These are phyloP conservation scores for Lampris incognitus DNA, from an alignment of 2,113 vertebrate species.

Conservation along the genomic window DNA sequence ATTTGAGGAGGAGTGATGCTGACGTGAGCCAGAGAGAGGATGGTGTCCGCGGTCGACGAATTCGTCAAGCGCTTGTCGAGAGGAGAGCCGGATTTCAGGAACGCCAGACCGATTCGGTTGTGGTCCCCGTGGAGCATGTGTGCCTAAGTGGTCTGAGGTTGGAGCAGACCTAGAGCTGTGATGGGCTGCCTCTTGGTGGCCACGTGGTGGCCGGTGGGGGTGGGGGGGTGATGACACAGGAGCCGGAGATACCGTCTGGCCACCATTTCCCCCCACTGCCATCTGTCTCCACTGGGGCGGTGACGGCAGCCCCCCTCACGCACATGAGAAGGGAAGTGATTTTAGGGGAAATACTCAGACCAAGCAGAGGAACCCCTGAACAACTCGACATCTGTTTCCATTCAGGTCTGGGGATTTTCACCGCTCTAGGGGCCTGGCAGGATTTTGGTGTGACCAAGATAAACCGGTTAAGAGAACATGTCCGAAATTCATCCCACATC, in stretches of 20 bases:
- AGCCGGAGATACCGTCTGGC: constrained; percentile 70
- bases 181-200: constrained; percentile 58
- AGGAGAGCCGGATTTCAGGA: constrained; percentile 56
- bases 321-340: constrained; percentile 54
- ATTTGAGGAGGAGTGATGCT: constrained; percentile 42
- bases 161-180: constrained; percentile 47
- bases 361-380: constrained; percentile 67
- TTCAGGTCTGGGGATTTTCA: constrained; percentile 71
- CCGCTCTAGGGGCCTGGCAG: constrained; percentile 70
- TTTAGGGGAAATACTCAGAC: constrained; percentile 66
- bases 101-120: constrained; percentile 42
- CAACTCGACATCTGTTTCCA: constrained; percentile 78
- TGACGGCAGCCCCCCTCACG: constrained; percentile 56
- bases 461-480: constrained; percentile 76
- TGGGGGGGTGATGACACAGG: constrained; percentile 67
- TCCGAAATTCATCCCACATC: constrained; percentile 74
- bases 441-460: constrained; percentile 72
- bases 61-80: constrained; percentile 52
- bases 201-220: constrained; percentile 51
- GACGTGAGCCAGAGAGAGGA: constrained; percentile 58
- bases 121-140: constrained; percentile 41
- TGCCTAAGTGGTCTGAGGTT: constrained; percentile 61
- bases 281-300: constrained; percentile 74
- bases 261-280: constrained; percentile 67
- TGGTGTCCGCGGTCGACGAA: constrained; percentile 68